Conservation (phyloP, 1,140 invertebrate species). For the Megalopta genalis region DNA sequence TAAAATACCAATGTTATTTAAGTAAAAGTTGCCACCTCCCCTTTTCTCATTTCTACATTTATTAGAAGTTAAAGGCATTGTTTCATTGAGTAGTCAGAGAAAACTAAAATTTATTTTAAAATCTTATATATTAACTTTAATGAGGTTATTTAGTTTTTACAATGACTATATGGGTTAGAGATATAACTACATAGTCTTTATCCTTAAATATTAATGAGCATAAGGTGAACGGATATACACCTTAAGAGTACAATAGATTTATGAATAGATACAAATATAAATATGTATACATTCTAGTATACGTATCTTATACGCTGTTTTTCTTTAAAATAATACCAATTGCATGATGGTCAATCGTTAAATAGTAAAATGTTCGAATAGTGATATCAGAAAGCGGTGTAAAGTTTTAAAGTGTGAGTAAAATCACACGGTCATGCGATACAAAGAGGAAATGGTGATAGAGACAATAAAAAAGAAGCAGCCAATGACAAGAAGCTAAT, state of each 20-base stretch:
- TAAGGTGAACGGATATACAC: conserved; percentile 74
- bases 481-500: not conserved
- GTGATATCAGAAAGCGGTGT: not conserved
- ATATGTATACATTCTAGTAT: conserved; percentile 25
- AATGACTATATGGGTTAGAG: conserved; percentile 59
- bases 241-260: conserved; percentile 66
- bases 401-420: not conserved
- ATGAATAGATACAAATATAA: conserved; percentile 16
- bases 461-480: conserved; percentile 2
- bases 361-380: conserved; percentile 13
- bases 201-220: conserved; percentile 74
- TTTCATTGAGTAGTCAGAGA: conserved; percentile 53
- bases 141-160: conserved; percentile 62
- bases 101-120: conserved; percentile 57
- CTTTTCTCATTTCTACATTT: conserved; percentile 36
- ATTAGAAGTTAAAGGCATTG: conserved; percentile 46
- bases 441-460: not conserved
- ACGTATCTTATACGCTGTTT: conserved; percentile 36
- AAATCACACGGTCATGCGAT: not conserved
- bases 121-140: conserved; percentile 61
- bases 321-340: conserved; percentile 30
- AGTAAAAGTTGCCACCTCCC: conserved; percentile 30
- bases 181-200: conserved; percentile 62
- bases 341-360: not conserved
- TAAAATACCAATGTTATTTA: conserved; percentile 40